Base-by-base conservation (phyloP, 2,888 invertebrate species). In the Biston stratarius region DNA sequence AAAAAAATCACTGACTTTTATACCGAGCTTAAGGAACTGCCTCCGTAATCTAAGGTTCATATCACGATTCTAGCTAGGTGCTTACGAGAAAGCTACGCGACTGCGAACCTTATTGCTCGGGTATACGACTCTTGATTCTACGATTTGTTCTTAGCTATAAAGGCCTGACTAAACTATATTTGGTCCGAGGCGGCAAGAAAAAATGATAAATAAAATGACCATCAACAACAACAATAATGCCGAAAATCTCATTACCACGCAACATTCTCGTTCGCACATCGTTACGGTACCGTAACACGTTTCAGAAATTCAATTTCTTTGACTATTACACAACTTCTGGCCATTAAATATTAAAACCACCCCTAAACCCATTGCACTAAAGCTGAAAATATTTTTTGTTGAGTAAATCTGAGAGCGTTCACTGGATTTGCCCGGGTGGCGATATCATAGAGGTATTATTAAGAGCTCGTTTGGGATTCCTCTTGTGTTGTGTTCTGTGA, bases 391-490 rank as follows among this genome's bases (percentile, higher is more conserved):
- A 49, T 53, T 51, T 64, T 71, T 64, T 57, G 38, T 38, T 8
- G 52, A 72, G 71, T 72, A 80, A 83, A 84, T 85, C 84, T 81
- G 83, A 81, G 59, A 79, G 77, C 83, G 83, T 81, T 85, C 84
- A 78, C 80, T 77, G 81, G 85, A 87, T 86, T 82, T 81, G 78
- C 81, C 77, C 81, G 63, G 59, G 59, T 67, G 62, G 62, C 82
- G 86, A 88, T 91, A 90, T 89, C 85, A 89, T 87, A 88, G 84
- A 76, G 82, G 83, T 84, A 83, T 90, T 92, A 92, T 92, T 92
- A 92, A 91, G 90, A 88, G 88, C 84, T 89, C 88, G 90, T 91
- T 91, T 89, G 88, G 90, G 90, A 91, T 91, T 90, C 89, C 83
- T 78, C 83, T 86, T 83, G 87, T 90, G 91, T 90, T 87, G 80